A percentile compares a stretch with the other conserved stretches of the same genome.
phyloP scores from a whole-genome alignment of 2,113 vertebrate species.

The Chloroceryle aenea region DNA sequence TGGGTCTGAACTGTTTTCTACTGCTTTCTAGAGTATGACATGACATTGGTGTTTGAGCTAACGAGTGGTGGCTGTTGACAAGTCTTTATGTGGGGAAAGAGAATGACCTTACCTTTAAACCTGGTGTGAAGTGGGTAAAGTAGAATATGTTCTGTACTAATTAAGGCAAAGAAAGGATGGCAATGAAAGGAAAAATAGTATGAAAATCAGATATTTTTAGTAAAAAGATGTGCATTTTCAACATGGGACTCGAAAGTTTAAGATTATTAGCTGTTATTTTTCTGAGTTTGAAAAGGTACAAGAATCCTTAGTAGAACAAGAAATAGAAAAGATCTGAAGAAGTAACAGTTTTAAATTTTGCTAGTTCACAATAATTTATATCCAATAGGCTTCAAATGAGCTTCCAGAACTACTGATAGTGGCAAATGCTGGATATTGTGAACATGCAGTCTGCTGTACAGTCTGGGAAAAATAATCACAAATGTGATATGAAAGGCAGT shows the following conservation, averaged over 20 bases:
- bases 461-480: neutral
- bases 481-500: neutral
- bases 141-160: neutral
- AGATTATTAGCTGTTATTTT: neutral
- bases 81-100: neutral
- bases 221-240: neutral
- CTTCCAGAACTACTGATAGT: neutral
- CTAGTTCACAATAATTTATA: neutral
- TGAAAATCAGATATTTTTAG: neutral
- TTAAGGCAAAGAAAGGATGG: neutral
- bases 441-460: neutral
- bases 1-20: neutral
- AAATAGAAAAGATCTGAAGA: neutral
- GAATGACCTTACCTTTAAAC: neutral
- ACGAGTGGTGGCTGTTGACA: accelerated
- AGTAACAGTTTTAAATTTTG: neutral
- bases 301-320: neutral
- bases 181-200: neutral
- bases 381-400: neutral
- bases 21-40: neutral
- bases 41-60: neutral
- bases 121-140: neutral
- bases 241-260: neutral
- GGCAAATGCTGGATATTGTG: neutral
- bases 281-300: neutral